Conservation (phyloP, 2,797 vertebrate species). For the Lutjanus argentimaculatus region DNA sequence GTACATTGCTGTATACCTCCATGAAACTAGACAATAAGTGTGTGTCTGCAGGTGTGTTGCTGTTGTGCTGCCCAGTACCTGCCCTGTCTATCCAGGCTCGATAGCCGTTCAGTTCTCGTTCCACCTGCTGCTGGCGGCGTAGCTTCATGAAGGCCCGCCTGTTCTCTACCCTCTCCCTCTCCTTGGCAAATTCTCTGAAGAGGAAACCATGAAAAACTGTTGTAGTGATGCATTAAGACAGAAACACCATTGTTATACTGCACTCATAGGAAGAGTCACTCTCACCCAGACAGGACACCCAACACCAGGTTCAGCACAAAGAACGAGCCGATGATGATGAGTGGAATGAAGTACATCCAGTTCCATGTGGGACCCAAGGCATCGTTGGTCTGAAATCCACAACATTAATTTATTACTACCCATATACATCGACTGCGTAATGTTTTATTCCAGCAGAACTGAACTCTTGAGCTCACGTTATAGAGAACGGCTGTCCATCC, state of each 20-base stretch:
- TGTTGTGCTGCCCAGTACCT: constrained; percentile 83
- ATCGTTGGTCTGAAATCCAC: constrained; percentile 94
- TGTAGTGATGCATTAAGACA: neutral
- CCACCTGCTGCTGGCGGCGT: constrained; percentile 97
- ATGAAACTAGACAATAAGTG: neutral
- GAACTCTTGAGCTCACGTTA: constrained; percentile 88
- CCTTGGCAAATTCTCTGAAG: constrained; percentile 97
- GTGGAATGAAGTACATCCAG: constrained; percentile 99
- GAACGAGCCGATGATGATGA: constrained; percentile 99
- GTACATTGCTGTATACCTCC: no score
- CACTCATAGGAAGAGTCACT: neutral
- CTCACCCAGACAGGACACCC: constrained; percentile 99
- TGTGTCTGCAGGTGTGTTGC: constrained; percentile 26
- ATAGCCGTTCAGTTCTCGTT: constrained; percentile 97
- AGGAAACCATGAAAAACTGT: constrained; percentile 35
- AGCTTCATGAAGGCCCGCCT: constrained; percentile 98
- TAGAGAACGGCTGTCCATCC: constrained; percentile 99
- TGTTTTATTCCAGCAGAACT: neutral
- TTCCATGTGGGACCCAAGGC: constrained; percentile 98
- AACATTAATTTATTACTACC: constrained; percentile 33
- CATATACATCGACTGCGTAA: neutral
- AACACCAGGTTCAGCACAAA: constrained; percentile 99
- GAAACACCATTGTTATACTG: neutral
- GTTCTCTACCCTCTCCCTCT: constrained; percentile 98
- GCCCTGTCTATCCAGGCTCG: constrained; percentile 99